Evolutionary conservation across 1,140 invertebrate genomes (phyloP), one percentile per base, ranked within the genome.

Genomic region (Papilio polyxenes): DNA sequence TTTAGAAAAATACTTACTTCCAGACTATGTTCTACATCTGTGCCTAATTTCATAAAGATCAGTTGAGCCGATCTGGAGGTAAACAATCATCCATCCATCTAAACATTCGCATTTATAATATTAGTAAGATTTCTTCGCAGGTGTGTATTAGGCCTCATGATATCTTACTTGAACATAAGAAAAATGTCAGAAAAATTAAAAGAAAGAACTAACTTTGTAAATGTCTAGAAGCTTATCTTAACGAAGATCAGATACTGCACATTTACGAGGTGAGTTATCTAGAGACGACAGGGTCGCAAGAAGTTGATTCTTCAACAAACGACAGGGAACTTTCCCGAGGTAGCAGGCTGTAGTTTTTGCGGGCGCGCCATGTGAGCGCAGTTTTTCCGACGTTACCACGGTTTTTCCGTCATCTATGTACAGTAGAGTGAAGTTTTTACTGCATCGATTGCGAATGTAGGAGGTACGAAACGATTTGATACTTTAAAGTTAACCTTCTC

Each of bases 351-450:
- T 80, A 83, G 86, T 91, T 91, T 90, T 90, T 91, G 84, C 83
- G 4, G 15, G 13, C 59, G 82, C 75, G 72, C 85, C 88, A 87
- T 92, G 91, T 88, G 91, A 92, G 87, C 86, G 85, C 72, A 83
- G 88, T 91, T 92, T 92, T 92, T 92, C 91, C 85, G 17, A 83
- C 80, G 85, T 91, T 92, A 91, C 91, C 91, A 92, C 91, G 91
- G 90, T 92, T 92, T 92, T 92, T 92, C 91, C 89, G 59, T 82
- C 81, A 83, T 82, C 86, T 83, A 85, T 86, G 85, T 86, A 87
- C 85, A 83, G 62, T 84, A 87, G 85, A 83, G 62, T 84, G 83
- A 51, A 65, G 83, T 90, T 90, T 91, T 89, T 91, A 69, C 78
- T 75, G 53, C 37, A 23, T 83, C 75, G 69, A 81, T 79, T 81